Base-by-base conservation (phyloP, 2,797 vertebrate genomes). In the Dallia pectoralis region DNA sequence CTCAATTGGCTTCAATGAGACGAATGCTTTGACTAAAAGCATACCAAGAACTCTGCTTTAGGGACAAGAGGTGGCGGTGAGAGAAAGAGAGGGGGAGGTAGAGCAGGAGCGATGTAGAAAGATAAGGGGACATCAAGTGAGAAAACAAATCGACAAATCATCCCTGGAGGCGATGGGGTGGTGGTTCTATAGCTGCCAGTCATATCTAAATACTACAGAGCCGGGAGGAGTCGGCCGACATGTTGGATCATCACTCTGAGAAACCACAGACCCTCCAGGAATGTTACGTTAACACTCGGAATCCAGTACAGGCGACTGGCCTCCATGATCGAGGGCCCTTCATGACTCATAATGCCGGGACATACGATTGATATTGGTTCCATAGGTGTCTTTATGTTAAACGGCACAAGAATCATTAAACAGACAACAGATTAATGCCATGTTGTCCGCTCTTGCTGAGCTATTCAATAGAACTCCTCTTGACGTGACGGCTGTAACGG, bases 201-300 rank as follows among this genome's bases (percentile, higher is more conserved):
- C 77, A 77, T 67, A 59, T 74, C 63, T 30, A 68, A 40, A 78
- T 40, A 80, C 74, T 67, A 59, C 53, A 65, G 19, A 69, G 33
- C 36, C n/a, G n/a, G 29, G 29, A 72, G 27, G 75, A 77, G 73
- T 61, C 56, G 67, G 49, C 29, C 77, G 81, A 78, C 85, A 83
- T 79, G 85, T 84, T 88, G 79, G 75, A 74, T 87, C 88, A 77
- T 74, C 80, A 87, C 36, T 82, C 72, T 67, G 80, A 69, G 79
- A 80, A 70, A 84, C 65, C 68, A 81, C 78, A 85, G 86, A 87
- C 84, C 82, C 87, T 80, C 8, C 18, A 53, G 18, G 51, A 53
- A 22, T n/a, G 7, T 22, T 8, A 22, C n/a, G 22, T 40, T 40
- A 6, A 40, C 6, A 40, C 36, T 4, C 9, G 5, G 36, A 9